Evolutionary conservation across 2,113 vertebrate species (phyloP), one percentile per base, ranked within the genome.

Genomic region (Coryphaenoides rupestris): DNA sequence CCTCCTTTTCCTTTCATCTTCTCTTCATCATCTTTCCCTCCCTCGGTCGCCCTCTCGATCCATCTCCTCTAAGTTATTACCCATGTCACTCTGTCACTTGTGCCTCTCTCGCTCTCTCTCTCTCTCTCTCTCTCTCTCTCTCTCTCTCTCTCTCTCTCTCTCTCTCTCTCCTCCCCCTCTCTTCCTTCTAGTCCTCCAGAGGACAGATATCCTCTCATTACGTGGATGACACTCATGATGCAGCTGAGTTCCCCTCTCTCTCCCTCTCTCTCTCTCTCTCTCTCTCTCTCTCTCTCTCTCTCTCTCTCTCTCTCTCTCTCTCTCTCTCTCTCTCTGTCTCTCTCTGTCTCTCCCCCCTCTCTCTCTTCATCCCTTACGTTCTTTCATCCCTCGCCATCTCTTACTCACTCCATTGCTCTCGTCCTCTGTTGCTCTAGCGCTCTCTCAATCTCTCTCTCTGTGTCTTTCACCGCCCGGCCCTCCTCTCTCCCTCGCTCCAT

Each of bases 191-290:
- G 53, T 33, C 52, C 69, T 77, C 60, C 81, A 80, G 78, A 65
- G 76, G 68, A 87, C 71, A 58, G 65, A 85, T 87, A 76, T 84
- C 82, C 87, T 89, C 91, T 90, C 86, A 90, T 92, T 87, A 90
- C 86, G 73, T 64, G 84, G 89, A 91, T 88, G 85, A 88, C 82
- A 79, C 82, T 75, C 85, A 90, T 90, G 90, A 89, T 91, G 90
- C 87, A 86, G 79, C 88, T 86, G 89, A 88, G 79, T 84, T 77
- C 75, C 68, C 69, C 50, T 69, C 62, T 33, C 9, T 70, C 66
- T 69, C 50, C 64, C 62, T 49, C 9, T 70, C 24, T 45, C 19
- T 47, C 60, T 49, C 68, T 77, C 26, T 70, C 75, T 9, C 24
- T 19, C 21, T 17, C 26, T 28, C 17, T 6, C 23, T 19, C 5